Percentiles rank a stretch among this genome's conserved stretches.
Evolutionary conservation across 2,113 vertebrate species (phyloP).

Genomic region (Entomyzon cyanotis): DNA sequence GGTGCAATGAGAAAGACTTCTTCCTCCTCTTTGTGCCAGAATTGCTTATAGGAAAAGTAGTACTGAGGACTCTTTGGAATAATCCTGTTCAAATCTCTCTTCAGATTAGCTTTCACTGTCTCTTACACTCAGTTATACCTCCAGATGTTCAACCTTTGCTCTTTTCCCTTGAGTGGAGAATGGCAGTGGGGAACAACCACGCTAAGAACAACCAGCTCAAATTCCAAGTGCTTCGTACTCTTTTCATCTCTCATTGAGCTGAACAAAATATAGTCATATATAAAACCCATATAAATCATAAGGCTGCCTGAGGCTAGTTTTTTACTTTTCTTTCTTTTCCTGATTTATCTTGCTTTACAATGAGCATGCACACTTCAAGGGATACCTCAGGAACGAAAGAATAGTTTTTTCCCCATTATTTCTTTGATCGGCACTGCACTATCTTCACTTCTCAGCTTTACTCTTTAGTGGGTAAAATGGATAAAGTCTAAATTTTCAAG

Average conservation of each 20-base stretch:
- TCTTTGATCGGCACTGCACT: not conserved
- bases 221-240: constrained; percentile 6
- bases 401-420: not conserved
- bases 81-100: not conserved
- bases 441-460: not conserved
- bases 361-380: constrained; percentile 15
- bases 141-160: not conserved
- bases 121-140: not conserved
- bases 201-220: not conserved
- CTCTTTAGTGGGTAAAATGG: not conserved
- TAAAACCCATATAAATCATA: constrained; percentile 8
- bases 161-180: not conserved
- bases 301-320: constrained; percentile 4
- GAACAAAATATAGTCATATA: constrained; percentile 16
- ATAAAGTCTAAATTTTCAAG: not conserved
- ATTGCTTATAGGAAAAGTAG: not conserved
- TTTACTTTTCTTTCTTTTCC: not conserved
- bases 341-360: constrained; percentile 52
- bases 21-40: not conserved
- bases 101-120: not conserved
- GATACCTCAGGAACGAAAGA: not conserved
- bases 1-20: not conserved
- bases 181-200: not conserved
- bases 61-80: not conserved
- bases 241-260: constrained; percentile 40